These are phyloP conservation scores for Allygus modestus DNA, from an alignment of 2,888 invertebrate species.

Conservation along the genomic window DNA sequence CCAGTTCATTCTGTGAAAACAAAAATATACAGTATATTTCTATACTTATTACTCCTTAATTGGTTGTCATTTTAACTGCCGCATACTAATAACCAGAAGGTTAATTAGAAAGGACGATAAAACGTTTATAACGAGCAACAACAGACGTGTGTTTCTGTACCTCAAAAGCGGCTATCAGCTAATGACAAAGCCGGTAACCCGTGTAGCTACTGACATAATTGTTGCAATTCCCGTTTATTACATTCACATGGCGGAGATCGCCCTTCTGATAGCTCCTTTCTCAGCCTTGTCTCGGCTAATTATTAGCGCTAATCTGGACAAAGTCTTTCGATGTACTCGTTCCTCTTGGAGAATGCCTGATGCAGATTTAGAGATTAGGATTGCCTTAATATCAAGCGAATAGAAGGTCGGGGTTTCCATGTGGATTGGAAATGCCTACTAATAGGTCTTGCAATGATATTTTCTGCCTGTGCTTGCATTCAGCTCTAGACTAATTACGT, in stretches of 20 bases:
- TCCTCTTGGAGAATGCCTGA: neutral
- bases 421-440: too few species aligned
- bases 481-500: too few species aligned
- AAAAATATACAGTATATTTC: too few species aligned
- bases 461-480: too few species aligned
- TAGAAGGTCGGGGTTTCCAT: too few species aligned
- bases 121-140: neutral
- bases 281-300: conserved; percentile 36
- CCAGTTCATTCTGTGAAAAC: too few species aligned
- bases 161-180: conserved; percentile 13
- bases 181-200: conserved; percentile 19
- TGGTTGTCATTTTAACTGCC: neutral
- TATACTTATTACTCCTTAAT: too few species aligned
- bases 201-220: conserved; percentile 36
- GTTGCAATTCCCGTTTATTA: conserved; percentile 28
- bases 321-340: conserved; percentile 12
- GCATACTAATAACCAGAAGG: neutral
- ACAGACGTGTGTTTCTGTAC: neutral
- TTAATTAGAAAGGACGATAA: neutral
- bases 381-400: neutral
- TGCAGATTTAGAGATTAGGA: neutral
- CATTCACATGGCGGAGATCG: conserved; percentile 23
- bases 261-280: conserved; percentile 15
- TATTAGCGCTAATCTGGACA: neutral
- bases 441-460: too few species aligned